Evolutionary conservation across 2,888 invertebrate genomes (phyloP), one percentile per base, ranked within the genome.

Genomic region (Trachelus iudaicus): DNA sequence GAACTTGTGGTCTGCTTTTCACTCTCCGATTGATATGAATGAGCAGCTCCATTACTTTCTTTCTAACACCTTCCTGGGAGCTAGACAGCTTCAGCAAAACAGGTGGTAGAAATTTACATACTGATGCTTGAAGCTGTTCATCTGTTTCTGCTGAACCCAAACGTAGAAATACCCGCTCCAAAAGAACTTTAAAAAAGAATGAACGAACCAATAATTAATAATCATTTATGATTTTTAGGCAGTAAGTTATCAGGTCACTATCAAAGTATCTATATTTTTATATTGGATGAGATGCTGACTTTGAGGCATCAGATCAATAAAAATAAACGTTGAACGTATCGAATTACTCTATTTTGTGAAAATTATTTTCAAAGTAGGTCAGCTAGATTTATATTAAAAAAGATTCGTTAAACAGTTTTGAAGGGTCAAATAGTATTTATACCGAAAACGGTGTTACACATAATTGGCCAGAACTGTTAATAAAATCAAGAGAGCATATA

Each of bases 21-120:
- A 98, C 93, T 80, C 98, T 93, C 91, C 97, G 97, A 91, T 98
- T 98, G 75, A 98, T 95, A 90, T 98, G 98, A 76, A 97, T 96
- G 79, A 98, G 92, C 69, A 98, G 92, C 91, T 98, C 98, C 95
- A 98, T 97, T 23, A 98, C 98, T 95, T 98, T 94, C 76, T 94
- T 94, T 37, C 94, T 92, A 74, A 98, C 97, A 88, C 95, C 95
- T 91, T 98, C 98, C 92, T 97, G 95, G 73, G 95, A 94, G 34
- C 98, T 98, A 73, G 97, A 96, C 75, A 98, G 93, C 92, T 98
- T 98, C n/a, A 98, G 93, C 81, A 98, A 94, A 78, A 98, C 97
- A 31, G 98, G 98, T 35, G 97, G 94, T 77, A 98, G 92, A 91
- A 98, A 98, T 90, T 97, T 95, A 77, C 93, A 94, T 37, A 98